These are phyloP conservation scores for Anadara kagoshimensis DNA, from an alignment of 1,140 invertebrate species.

Conservation along the genomic window DNA sequence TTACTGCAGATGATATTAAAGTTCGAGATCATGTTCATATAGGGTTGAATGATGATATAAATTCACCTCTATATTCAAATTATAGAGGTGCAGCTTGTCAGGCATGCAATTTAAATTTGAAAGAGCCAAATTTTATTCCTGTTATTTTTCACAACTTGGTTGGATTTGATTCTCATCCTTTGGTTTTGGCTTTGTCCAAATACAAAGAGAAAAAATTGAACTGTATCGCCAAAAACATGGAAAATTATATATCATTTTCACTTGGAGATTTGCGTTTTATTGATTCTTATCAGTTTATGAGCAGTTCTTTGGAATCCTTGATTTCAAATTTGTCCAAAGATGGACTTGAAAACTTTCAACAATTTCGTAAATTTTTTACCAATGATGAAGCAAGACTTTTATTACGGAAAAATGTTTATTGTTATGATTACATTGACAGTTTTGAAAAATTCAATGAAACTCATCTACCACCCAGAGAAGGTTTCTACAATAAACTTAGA, in stretches of 20 bases:
- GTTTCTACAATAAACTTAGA: background rate
- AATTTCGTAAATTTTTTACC: constrained; percentile 7
- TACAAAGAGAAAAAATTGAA: constrained; percentile 17
- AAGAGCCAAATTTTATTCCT: constrained; percentile 13
- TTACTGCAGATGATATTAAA: constrained; percentile 9
- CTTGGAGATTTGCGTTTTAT: constrained; percentile 23
- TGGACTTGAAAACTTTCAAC: constrained; percentile 27
- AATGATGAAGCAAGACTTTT: constrained; percentile 4
- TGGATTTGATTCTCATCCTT: constrained; percentile 7
- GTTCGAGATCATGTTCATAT: constrained; percentile 22
- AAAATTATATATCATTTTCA: constrained; percentile 22
- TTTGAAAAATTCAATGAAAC: constrained; percentile 39
- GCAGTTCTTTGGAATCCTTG: constrained; percentile 29
- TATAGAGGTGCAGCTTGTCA: constrained; percentile 22
- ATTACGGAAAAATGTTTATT: constrained; percentile 38
- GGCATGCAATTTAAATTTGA: constrained; percentile 15
- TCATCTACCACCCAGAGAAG: constrained; percentile 15
- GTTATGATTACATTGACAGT: constrained; percentile 39
- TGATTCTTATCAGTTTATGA: constrained; percentile 30
- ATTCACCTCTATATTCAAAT: constrained; percentile 20
- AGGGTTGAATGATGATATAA: background rate
- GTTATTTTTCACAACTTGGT: constrained; percentile 17
- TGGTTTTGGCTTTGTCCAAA: constrained; percentile 11
- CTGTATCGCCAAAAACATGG: constrained; percentile 21
- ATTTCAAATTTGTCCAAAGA: constrained; percentile 32